These are phyloP conservation scores for Caenorhabditis tropicalis DNA, from an alignment of 1,140 invertebrate genomes.

Conservation along the genomic window DNA sequence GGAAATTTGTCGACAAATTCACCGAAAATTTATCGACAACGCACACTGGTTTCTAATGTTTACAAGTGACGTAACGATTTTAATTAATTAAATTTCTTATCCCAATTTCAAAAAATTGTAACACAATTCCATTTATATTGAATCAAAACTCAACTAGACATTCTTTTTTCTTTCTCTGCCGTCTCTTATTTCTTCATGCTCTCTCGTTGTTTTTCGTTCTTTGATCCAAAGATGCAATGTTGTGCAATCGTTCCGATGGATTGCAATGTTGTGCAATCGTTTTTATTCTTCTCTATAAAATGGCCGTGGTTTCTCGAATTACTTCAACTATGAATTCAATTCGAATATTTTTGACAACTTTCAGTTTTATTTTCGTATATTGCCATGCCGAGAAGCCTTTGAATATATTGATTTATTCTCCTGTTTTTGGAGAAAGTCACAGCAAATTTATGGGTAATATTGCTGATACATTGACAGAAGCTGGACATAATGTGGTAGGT, in stretches of 20 bases:
- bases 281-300: not conserved
- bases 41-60: too few relatives aligned
- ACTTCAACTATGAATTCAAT: not conserved
- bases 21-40: too few relatives aligned
- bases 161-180: too few relatives aligned
- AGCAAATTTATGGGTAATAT: slow-evolving; percentile 54
- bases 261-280: too few relatives aligned
- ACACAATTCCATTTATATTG: too few relatives aligned
- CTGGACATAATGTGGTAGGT: slow-evolving; percentile 52
- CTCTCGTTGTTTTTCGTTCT: not conserved
- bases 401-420: slow-evolving; percentile 38
- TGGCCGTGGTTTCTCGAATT: not conserved
- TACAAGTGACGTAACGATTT: too few relatives aligned
- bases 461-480: slow-evolving; percentile 39
- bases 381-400: not conserved
- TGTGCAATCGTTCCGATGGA: not conserved
- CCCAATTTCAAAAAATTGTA: too few relatives aligned
- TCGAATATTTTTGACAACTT: not conserved
- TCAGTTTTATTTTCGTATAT: not conserved
- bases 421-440: slow-evolving; percentile 45
- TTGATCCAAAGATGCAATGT: not conserved
- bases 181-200: too few relatives aligned
- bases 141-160: too few relatives aligned
- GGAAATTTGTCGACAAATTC: too few relatives aligned
- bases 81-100: too few relatives aligned